phyloP scores from a whole-genome alignment of 2,888 invertebrate species.

The Norana najaformis region DNA sequence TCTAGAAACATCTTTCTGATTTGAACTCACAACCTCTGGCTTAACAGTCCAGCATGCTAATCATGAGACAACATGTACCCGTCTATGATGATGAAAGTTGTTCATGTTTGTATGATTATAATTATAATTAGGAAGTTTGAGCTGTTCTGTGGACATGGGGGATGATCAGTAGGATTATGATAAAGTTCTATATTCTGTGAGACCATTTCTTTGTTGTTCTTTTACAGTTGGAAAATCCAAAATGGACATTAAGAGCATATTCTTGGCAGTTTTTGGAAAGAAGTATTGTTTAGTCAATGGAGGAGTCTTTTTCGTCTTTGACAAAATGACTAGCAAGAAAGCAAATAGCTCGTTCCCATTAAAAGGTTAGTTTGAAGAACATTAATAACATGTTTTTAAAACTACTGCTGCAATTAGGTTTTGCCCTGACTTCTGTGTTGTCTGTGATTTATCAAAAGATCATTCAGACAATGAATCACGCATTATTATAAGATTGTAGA shows the following conservation, averaged over 20 bases:
- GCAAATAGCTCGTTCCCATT: not conserved
- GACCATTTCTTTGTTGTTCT: not conserved
- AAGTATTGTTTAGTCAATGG: constrained; percentile 10
- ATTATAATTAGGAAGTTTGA: not conserved
- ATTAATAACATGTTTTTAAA: not conserved
- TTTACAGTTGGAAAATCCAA: not conserved
- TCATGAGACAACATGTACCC: no score
- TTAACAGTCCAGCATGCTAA: no score
- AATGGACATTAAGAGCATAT: not conserved
- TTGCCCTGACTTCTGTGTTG: not conserved
- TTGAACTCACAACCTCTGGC: no score
- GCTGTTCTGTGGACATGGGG: not conserved
- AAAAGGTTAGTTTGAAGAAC: not conserved
- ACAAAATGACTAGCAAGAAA: constrained; percentile 23
- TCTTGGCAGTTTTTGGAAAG: not conserved
- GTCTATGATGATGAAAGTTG: no score
- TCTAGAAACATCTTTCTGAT: no score
- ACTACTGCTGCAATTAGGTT: not conserved
- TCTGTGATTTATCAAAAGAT: not conserved
- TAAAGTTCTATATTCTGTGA: not conserved
- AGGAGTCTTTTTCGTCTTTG: not conserved
- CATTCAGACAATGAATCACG: not conserved
- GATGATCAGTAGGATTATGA: not conserved
- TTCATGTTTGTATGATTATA: no score
- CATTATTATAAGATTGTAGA: not conserved